phyloP scores from a whole-genome alignment of 2,888 invertebrate genomes.

The Leptinotarsa tumamoca region DNA sequence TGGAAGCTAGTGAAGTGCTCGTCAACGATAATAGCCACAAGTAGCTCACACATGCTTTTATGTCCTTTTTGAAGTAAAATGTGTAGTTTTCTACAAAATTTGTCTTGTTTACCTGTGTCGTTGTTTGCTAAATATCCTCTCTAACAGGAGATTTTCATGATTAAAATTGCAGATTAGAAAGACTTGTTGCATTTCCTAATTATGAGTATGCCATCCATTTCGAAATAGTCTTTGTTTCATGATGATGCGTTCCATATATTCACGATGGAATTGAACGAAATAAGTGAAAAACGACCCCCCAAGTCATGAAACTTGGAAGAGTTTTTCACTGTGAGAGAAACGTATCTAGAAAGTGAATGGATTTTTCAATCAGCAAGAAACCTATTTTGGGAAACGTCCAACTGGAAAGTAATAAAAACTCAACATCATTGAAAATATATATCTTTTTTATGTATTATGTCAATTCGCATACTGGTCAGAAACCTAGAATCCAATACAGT shows the following conservation, averaged over 20 bases:
- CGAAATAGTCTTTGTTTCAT: conserved; percentile 27
- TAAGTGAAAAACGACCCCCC: too few species aligned
- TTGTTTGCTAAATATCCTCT: conserved; percentile 50
- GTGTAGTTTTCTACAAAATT: conserved; percentile 63
- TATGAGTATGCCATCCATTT: conserved; percentile 37
- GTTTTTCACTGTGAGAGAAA: too few species aligned
- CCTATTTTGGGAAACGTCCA: too few species aligned
- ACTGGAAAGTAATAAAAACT: too few species aligned
- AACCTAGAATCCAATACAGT: too few species aligned
- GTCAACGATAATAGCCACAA: conserved; percentile 65
- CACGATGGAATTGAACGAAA: background rate
- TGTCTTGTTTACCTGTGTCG: conserved; percentile 60
- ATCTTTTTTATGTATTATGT: too few species aligned
- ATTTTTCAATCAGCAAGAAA: too few species aligned
- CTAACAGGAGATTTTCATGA: conserved; percentile 47
- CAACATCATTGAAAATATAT: too few species aligned
- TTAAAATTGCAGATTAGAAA: conserved; percentile 48
- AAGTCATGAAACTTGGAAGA: too few species aligned
- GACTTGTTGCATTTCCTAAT: conserved; percentile 48
- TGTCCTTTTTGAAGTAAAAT: conserved; percentile 61
- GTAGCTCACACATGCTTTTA: conserved; percentile 64
- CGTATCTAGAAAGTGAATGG: too few species aligned
- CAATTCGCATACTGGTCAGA: too few species aligned
- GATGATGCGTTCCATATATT: background rate
- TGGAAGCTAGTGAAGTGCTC: conserved; percentile 62